Base-by-base conservation (phyloP, 2,888 invertebrate genomes). In the Drosophila anomelani region DNA sequence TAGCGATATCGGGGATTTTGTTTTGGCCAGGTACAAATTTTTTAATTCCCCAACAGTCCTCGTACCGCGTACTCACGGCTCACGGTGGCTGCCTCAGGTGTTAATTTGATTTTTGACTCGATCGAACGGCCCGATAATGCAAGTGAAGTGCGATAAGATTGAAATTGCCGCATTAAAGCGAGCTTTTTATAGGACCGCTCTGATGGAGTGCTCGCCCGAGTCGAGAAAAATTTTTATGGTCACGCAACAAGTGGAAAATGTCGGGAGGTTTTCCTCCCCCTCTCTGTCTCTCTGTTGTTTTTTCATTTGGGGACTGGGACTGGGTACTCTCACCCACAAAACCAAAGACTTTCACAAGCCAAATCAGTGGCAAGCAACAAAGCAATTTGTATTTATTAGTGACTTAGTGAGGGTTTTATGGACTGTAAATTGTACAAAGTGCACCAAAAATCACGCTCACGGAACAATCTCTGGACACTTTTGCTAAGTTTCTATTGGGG, bases 101-200 rank as follows among this genome's bases (percentile, higher is more conserved):
- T 89, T 89, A 85, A 85, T 82, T 89, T 79, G 88, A 87, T 89
- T 89, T 79, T 76, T 61, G 68, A 70, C 62, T 66, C 58, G 78
- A 63, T 70, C 69, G 41, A 69, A 64, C 68, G 49, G 75, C 73
- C 78, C 76, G 85, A 77, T 80, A 80, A 76, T 76, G 76, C 73
- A 70, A 55, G 55, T 59, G 53, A 61, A 73, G 76, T 66, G 77
- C 78, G 89, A 89, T 89, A 84, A 87, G 88, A 84, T 80, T 84
- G 63, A 75, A 60, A 71, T 69, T 43, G 64, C 61, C 58, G 26
- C 20, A 41, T 46, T 51, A 15, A 51, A 36, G 49, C 36, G 57
- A 57, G 62, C 62, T 78, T 72, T 72, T 47, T 71, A 71, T 70
- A 70, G 51, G 61, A 43, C 60, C 23, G 58, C 23, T 47, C 29